Base-by-base conservation (phyloP, 2,113 vertebrate species). In the Coracopsis vasa region DNA sequence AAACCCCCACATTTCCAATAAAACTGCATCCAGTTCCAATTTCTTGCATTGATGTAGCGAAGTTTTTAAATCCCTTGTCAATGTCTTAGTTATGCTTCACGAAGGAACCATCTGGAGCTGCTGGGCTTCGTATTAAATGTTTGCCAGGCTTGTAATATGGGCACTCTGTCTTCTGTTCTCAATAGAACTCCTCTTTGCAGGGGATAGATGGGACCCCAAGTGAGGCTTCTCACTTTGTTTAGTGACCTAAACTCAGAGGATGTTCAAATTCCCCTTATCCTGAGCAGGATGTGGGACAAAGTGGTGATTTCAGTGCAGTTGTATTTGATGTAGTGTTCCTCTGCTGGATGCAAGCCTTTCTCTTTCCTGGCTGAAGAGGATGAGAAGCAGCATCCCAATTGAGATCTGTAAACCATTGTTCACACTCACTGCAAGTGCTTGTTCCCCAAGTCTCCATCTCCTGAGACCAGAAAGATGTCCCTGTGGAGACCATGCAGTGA, bases 61-160 rank as follows among this genome's bases (percentile, higher is more conserved):
- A 94, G 79, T 93, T 95, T 96, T 96, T 66, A 93, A 96, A 97
- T 92, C 92, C 91, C 86, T 94, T 88, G 92, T 96, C 92, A 90
- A 90, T 10, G 24, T 93, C 93, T 96, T 94, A 95, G 93, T 93
- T 94, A 90, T 95, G 87, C 81, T 96, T 94, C 88, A 90, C 0
- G 71, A 90, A 94, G 81, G 75, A 96, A 60, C 90, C 93, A 90
- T 87, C 90, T 94, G 50, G 81, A 95, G 84, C 85, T 91, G 67
- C 88, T 94, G 45, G 67, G 64, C 78, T 82, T 91, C 0, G 0
- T 61, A 80, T 80, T 94, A 85, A 93, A 67, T 45, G 37, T 54
- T 93, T 88, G 47, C 71, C 61, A 24, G 92, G 54, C 50, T 86
- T 69, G 74, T 79, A 61, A 56, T 27, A 48, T 1, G 15, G 74